These are phyloP conservation scores for Cyrtonyx montezumae DNA, from an alignment of 2,113 vertebrate species.

Conservation along the genomic window DNA sequence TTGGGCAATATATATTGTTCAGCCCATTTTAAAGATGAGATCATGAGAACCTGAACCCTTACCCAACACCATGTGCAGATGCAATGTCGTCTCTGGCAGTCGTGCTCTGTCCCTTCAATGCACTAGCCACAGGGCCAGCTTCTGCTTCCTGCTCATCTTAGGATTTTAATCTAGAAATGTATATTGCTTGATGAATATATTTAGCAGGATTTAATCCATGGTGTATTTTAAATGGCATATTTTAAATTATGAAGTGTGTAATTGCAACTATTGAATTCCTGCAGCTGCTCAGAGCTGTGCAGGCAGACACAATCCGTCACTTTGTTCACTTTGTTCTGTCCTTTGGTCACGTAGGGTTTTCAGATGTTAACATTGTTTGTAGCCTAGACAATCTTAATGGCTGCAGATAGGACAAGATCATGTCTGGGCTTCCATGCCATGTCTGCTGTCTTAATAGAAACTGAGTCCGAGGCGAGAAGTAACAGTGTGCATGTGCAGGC, in stretches of 20 bases:
- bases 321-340: not conserved
- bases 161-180: not conserved
- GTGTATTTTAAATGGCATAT: not conserved
- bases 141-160: not conserved
- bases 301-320: not conserved
- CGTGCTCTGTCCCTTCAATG: not conserved
- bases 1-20: not conserved
- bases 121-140: not conserved
- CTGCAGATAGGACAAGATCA: not conserved
- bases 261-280: not conserved
- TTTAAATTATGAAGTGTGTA: not conserved
- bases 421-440: not conserved
- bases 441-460: not conserved
- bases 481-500: not conserved
- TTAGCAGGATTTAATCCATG: not conserved
- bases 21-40: not conserved
- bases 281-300: not conserved
- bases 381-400: not conserved
- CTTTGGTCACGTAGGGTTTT: not conserved
- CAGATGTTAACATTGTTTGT: accelerated
- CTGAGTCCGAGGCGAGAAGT: not conserved
- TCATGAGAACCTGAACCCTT: not conserved
- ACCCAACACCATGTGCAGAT: not conserved
- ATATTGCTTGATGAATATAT: not conserved
- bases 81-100: not conserved